Conservation (phyloP, 2,113 vertebrate genomes). For the Paracanthobrama guichenoti region DNA sequence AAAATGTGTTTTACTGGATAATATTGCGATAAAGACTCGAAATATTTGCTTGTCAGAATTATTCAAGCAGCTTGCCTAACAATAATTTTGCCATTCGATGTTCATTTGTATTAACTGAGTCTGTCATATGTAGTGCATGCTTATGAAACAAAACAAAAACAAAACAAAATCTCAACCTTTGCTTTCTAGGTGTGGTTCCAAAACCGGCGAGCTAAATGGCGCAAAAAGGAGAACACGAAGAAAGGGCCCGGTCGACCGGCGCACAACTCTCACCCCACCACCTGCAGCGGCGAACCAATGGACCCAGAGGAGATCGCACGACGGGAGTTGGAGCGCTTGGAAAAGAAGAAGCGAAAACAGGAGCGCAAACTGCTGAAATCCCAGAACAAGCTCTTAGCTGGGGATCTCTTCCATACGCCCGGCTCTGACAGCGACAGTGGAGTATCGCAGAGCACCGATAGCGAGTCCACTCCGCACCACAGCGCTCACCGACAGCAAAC, state of each 20-base stretch:
- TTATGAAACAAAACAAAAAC: background rate
- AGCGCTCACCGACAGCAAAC: constrained; percentile 66
- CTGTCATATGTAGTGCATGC: background rate
- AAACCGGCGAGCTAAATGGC: constrained; percentile 97
- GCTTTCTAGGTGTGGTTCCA: constrained; percentile 93
- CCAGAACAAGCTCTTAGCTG: constrained; percentile 83
- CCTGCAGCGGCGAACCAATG: constrained; percentile 98
- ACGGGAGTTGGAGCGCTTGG: constrained; percentile 90
- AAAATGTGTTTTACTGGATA: background rate
- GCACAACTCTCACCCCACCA: constrained; percentile 97
- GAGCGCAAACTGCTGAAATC: constrained; percentile 91
- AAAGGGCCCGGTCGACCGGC: constrained; percentile 95
- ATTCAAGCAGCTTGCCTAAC: background rate
- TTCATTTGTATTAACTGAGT: background rate
- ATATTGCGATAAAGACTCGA: background rate
- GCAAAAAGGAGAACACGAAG: constrained; percentile 99
- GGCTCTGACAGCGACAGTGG: constrained; percentile 96
- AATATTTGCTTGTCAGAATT: background rate
- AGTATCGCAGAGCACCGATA: constrained; percentile 83
- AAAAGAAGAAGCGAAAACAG: constrained; percentile 96
- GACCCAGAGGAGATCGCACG: constrained; percentile 97
- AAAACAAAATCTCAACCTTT: background rate
- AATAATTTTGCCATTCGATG: background rate
- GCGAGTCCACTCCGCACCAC: constrained; percentile 61
- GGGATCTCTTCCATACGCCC: constrained; percentile 89